Conservation (phyloP, 2,113 vertebrate genomes). For the Chloropsis hardwickii region DNA sequence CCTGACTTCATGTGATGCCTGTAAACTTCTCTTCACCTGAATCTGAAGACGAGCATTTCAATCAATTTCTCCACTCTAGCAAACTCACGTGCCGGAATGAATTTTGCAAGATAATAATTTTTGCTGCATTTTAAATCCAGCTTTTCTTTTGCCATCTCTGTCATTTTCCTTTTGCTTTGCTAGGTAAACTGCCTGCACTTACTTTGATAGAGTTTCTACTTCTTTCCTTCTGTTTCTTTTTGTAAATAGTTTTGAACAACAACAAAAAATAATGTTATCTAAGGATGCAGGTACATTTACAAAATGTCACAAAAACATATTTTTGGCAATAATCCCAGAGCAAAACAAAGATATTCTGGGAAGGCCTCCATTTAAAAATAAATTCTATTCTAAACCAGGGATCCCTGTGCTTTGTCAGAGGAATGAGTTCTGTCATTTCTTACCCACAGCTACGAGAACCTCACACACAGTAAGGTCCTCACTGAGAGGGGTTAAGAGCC, state of each 20-base stretch:
- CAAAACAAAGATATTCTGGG: slow-evolving; percentile 31
- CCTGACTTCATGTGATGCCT: not conserved
- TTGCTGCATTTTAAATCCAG: not conserved
- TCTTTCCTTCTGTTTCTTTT: slow-evolving; percentile 1
- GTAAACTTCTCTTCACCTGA: not conserved
- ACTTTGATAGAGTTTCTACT: not conserved
- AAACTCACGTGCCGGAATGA: not conserved
- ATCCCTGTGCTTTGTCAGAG: not conserved
- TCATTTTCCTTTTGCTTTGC: not conserved
- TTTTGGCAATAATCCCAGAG: slow-evolving; percentile 29
- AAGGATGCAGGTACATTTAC: slow-evolving; percentile 29
- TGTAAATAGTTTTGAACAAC: not conserved
- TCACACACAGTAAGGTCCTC: not conserved
- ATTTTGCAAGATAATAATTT: not conserved
- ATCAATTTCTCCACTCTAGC: not conserved
- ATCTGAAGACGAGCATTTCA: not conserved
- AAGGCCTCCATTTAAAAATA: slow-evolving; percentile 14
- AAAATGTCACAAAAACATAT: slow-evolving; percentile 26
- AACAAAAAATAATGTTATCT: slow-evolving; percentile 42
- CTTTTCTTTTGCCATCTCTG: not conserved
- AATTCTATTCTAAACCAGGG: not conserved
- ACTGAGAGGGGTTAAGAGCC: rapidly evolving
- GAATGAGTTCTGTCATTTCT: not conserved
- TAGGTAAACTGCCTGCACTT: not conserved
- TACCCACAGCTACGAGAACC: not conserved